Evolutionary conservation across 2,113 vertebrate genomes (phyloP).

Genomic region (Gila orcuttii): DNA sequence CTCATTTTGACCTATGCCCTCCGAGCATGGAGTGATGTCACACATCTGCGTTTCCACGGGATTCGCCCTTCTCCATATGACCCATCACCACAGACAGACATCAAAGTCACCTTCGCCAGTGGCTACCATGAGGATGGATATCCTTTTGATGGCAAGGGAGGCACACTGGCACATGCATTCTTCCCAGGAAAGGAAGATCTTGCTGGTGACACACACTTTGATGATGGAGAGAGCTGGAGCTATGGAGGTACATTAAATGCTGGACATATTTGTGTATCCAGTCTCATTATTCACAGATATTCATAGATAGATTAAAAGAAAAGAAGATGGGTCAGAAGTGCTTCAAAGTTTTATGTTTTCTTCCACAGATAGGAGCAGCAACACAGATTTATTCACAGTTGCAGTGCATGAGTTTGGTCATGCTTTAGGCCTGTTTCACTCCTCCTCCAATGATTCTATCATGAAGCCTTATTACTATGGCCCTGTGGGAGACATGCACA

Average conservation of each 20-base stretch:
- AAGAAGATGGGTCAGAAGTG: not conserved
- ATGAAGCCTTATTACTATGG: constrained; percentile 82
- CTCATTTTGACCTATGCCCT: constrained; percentile 52
- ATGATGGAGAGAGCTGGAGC: constrained; percentile 78
- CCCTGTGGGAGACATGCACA: constrained; percentile 63
- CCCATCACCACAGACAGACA: constrained; percentile 57
- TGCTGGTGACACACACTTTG: constrained; percentile 79
- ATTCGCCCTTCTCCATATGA: not conserved
- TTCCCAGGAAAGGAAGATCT: constrained; percentile 74
- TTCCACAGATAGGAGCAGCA: constrained; percentile 60
- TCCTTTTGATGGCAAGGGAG: constrained; percentile 78
- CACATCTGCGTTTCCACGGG: constrained; percentile 49
- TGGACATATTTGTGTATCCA: not conserved
- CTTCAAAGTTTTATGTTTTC: not conserved
- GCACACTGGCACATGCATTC: constrained; percentile 80
- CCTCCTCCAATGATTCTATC: constrained; percentile 73
- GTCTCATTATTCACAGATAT: not conserved
- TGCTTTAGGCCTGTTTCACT: constrained; percentile 76
- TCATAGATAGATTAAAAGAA: not conserved
- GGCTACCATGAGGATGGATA: constrained; percentile 78
- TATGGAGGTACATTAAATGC: constrained; percentile 49
- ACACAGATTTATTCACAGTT: constrained; percentile 78
- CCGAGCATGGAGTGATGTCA: constrained; percentile 47
- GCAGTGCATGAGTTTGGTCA: constrained; percentile 83
- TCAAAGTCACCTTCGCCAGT: constrained; percentile 70